Percentiles rank a stretch among this genome's conserved stretches.
These are phyloP conservation scores for Ceratina australensis DNA, from an alignment of 1,140 invertebrate species.

Conservation along the genomic window DNA sequence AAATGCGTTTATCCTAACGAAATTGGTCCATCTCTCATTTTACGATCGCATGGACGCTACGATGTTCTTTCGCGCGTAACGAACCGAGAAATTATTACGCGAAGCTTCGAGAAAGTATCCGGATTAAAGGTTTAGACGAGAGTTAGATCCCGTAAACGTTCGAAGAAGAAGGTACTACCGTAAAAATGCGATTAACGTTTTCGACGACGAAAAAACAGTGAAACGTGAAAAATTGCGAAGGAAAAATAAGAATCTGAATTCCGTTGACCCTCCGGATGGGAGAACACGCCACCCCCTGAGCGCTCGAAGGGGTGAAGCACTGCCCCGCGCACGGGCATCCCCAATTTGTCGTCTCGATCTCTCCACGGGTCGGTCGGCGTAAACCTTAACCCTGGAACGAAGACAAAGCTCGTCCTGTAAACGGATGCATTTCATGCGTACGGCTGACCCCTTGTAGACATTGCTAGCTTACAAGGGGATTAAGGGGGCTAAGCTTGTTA, in stretches of 20 bases:
- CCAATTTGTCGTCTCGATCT: constrained; percentile 46
- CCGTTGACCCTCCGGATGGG: constrained; percentile 4
- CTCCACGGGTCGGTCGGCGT: constrained; percentile 45
- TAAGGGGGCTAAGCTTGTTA: constrained; percentile 79
- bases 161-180: too few relatives aligned
- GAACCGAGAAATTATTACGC: background rate
- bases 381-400: constrained; percentile 59
- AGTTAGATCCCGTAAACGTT: too few relatives aligned
- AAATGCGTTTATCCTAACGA: constrained; percentile 1
- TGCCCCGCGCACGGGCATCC: constrained; percentile 32
- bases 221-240: too few relatives aligned
- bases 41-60: background rate
- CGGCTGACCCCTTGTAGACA: constrained; percentile 81
- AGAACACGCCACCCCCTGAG: background rate
- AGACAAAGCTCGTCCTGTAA: constrained; percentile 68
- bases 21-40: background rate
- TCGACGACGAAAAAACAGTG: too few relatives aligned
- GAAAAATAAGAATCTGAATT: background rate
- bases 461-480: constrained; percentile 79
- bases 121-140: too few relatives aligned
- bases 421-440: constrained; percentile 79
- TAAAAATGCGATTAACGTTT: too few relatives aligned
- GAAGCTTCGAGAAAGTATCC: background rate
- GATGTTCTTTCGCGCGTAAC: too few relatives aligned
- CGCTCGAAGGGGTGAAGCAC: constrained; percentile 27